Percentiles rank a stretch among this genome's conserved stretches.
These are phyloP conservation scores for Rhinoptilus africanus DNA, from an alignment of 2,113 vertebrate genomes.

Conservation along the genomic window DNA sequence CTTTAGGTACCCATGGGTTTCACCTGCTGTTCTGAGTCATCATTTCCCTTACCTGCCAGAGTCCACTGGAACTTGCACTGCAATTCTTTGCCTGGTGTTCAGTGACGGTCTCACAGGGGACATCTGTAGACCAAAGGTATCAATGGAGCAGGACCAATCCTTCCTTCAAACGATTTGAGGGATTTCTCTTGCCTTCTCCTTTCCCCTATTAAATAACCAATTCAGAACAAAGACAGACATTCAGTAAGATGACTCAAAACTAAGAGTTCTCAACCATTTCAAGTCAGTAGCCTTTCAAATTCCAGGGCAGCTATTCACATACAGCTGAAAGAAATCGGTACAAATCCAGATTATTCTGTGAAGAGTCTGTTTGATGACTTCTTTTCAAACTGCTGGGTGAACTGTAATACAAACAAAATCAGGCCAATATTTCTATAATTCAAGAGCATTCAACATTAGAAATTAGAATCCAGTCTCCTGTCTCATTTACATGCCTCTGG, in stretches of 20 bases:
- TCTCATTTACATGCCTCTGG: background rate
- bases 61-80: constrained; percentile 52
- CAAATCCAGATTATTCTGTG: background rate
- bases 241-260: background rate
- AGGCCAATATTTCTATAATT: background rate
- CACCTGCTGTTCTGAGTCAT: background rate
- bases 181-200: constrained; percentile 77
- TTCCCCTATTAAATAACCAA: constrained; percentile 67
- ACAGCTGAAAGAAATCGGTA: background rate
- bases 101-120: constrained; percentile 78
- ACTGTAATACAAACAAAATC: background rate
- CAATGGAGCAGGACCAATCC: constrained; percentile 75
- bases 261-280: background rate
- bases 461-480: background rate
- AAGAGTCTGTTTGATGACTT: background rate
- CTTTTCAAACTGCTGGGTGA: background rate
- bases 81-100: constrained; percentile 72
- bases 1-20: background rate
- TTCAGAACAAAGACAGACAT: background rate
- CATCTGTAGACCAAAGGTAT: constrained; percentile 78
- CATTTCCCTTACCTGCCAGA: constrained; percentile 74
- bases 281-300: background rate
- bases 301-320: background rate
- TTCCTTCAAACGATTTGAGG: constrained; percentile 75
- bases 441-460: background rate